A percentile compares a stretch with the other conserved stretches of the same genome.
phyloP scores from a whole-genome alignment of 2,113 vertebrate genomes.

The Tympanuchus pallidicinctus region DNA sequence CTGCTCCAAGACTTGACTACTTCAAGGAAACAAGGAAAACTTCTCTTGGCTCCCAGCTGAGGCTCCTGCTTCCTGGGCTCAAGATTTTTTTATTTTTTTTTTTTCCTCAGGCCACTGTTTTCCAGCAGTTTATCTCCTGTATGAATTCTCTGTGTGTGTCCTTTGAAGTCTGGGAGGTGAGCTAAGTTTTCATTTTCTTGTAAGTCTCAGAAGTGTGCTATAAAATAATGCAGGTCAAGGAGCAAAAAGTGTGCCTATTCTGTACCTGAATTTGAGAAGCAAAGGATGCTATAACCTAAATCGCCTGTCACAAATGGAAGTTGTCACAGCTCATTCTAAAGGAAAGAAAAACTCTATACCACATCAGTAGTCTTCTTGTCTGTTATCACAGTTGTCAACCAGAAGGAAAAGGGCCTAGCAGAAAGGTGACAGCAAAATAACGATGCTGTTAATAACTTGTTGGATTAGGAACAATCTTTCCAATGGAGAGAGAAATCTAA shows the following conservation, averaged over 20 bases:
- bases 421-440: slow-evolving; percentile 38
- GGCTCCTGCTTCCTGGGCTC: neutral
- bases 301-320: neutral
- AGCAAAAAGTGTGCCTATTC: neutral
- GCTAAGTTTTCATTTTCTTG: slow-evolving; percentile 5
- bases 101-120: neutral
- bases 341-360: neutral
- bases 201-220: neutral
- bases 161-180: slow-evolving; percentile 29
- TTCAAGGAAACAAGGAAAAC: neutral
- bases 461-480: neutral
- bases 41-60: neutral
- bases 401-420: neutral
- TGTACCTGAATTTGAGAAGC: slow-evolving; percentile 16
- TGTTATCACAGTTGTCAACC: slow-evolving; percentile 29
- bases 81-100: slow-evolving; percentile 12
- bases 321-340: slow-evolving; percentile 27
- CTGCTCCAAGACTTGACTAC: slow-evolving; percentile 1
- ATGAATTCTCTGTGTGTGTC: neutral
- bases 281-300: slow-evolving; percentile 12
- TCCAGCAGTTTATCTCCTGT: neutral
- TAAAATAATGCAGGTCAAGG: slow-evolving; percentile 43
- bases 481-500: neutral
- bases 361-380: neutral
- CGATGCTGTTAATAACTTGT: neutral